These are phyloP conservation scores for Ophion obscuratus DNA, from an alignment of 2,888 invertebrate species.

Conservation along the genomic window DNA sequence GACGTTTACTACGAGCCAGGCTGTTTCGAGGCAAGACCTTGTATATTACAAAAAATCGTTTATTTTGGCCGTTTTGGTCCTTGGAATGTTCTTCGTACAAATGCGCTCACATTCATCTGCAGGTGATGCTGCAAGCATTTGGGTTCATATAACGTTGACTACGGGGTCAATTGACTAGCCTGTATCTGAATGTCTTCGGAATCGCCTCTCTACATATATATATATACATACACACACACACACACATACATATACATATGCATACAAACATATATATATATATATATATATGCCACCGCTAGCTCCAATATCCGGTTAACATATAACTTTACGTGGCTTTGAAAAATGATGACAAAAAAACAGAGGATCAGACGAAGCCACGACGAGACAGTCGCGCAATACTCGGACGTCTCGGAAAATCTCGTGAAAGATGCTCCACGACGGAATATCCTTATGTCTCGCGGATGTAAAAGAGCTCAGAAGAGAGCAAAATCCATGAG, in stretches of 20 bases:
- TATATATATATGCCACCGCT: background rate
- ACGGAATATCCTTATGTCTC: constrained; percentile 23
- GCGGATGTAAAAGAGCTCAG: constrained; percentile 4
- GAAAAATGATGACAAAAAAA: constrained; percentile 26
- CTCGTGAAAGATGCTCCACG: constrained; percentile 43
- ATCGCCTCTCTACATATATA: background rate
- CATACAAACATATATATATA: background rate
- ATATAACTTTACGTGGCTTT: constrained; percentile 28
- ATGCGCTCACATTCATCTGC: background rate
- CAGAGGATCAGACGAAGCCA: constrained; percentile 15
- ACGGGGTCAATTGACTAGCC: background rate
- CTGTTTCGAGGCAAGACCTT: background rate
- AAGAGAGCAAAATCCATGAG: constrained; percentile 28
- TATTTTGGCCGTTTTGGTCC: background rate
- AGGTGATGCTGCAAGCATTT: background rate
- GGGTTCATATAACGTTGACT: background rate
- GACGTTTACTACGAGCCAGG: background rate
- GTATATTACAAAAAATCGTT: background rate
- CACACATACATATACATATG: background rate
- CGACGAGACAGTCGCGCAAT: constrained; percentile 37
- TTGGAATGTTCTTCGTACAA: background rate
- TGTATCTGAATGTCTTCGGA: background rate
- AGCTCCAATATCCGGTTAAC: constrained; percentile 54
- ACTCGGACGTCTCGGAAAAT: constrained; percentile 44
- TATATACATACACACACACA: too few relatives aligned